phyloP scores from a whole-genome alignment of 2,888 invertebrate species.

The Homarus gammarus region DNA sequence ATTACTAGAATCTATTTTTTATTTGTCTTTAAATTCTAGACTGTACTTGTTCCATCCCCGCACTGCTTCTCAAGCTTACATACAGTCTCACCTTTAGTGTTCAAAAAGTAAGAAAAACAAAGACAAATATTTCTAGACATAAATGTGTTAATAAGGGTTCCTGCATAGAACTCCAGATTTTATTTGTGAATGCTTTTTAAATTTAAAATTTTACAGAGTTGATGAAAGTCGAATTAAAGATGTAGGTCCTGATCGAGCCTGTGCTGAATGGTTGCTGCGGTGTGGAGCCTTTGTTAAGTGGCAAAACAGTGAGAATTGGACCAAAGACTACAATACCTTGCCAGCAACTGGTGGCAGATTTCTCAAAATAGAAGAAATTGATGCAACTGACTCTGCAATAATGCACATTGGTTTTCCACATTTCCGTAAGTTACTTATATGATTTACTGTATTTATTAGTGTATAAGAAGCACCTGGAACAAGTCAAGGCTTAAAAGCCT shows the following conservation, averaged over 20 bases:
- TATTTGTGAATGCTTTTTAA: not conserved
- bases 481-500: too few species aligned
- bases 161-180: not conserved
- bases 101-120: not conserved
- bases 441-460: too few species aligned
- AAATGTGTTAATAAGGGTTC: too few species aligned
- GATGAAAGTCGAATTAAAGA: conserved; percentile 77
- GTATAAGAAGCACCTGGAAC: too few species aligned
- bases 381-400: conserved; percentile 89
- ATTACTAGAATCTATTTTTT: too few species aligned
- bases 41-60: too few species aligned
- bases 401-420: conserved; percentile 91
- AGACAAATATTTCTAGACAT: too few species aligned
- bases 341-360: conserved; percentile 82
- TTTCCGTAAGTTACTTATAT: conserved; percentile 80
- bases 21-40: too few species aligned
- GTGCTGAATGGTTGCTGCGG: conserved; percentile 96
- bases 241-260: conserved; percentile 92
- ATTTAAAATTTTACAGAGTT: conserved; percentile 55
- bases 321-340: conserved; percentile 88
- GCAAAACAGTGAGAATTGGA: conserved; percentile 81
- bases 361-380: conserved; percentile 85
- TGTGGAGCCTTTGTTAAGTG: conserved; percentile 93
- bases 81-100: too few species aligned
- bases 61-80: too few species aligned